Evolutionary conservation across 2,113 vertebrate genomes (phyloP).

Genomic region (Panthera leo): DNA sequence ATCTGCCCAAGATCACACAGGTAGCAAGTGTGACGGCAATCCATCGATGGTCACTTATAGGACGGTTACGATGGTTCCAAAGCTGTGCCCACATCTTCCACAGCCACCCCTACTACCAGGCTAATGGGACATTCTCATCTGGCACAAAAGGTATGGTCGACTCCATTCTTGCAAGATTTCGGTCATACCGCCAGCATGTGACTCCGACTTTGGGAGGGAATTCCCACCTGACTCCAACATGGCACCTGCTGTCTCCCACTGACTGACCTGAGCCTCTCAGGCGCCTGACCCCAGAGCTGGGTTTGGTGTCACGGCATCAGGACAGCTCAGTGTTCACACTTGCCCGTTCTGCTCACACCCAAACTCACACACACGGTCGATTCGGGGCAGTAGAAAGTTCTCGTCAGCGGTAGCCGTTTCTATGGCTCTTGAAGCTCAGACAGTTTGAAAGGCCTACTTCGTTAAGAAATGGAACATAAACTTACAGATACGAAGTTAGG

Average conservation of each 20-base stretch:
- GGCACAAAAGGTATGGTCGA: not conserved
- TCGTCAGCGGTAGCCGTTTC: not conserved
- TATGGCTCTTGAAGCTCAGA: not conserved
- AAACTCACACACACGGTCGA: not conserved
- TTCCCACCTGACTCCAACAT: not conserved
- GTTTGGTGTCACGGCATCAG: not conserved
- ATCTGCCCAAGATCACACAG: not conserved
- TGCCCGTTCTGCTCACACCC: not conserved
- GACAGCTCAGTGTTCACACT: not conserved
- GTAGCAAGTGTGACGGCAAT: too few relatives aligned
- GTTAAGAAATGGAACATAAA: not conserved
- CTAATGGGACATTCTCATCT: rapidly evolving
- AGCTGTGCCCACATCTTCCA: not conserved
- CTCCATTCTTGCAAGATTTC: not conserved
- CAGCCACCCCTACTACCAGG: not conserved
- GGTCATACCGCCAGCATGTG: too few relatives aligned
- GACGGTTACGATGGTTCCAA: rapidly evolving
- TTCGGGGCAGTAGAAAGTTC: not conserved
- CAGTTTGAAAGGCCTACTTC: not conserved
- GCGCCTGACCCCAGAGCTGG: not conserved
- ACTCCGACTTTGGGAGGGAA: not conserved
- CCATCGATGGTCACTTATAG: too few relatives aligned
- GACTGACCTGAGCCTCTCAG: not conserved
- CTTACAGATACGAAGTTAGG: not conserved
- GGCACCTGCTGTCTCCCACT: not conserved